phyloP scores from a whole-genome alignment of 1,140 invertebrate species.

The Bilobella aurantiaca region DNA sequence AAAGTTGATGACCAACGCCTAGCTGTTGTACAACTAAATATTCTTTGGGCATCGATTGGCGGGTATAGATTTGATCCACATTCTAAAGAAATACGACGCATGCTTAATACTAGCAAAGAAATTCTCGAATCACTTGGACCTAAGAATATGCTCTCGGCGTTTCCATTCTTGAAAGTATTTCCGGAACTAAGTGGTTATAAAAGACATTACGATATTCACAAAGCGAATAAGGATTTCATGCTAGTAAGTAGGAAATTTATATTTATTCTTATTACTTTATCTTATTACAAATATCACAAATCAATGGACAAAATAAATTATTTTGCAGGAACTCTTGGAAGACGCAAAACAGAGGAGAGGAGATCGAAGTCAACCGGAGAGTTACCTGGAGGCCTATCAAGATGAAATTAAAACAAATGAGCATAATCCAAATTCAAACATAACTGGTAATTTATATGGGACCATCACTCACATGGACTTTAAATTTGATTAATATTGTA shows the following conservation, averaged over 20 bases:
- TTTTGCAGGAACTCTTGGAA: neutral
- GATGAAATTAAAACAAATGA: constrained; percentile 25
- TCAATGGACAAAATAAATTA: too few species aligned
- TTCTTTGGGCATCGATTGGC: constrained; percentile 74
- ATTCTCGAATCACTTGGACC: neutral
- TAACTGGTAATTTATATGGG: neutral
- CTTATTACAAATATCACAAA: too few species aligned
- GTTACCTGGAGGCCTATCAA: constrained; percentile 62
- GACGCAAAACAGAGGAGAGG: neutral
- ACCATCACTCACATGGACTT: too few species aligned
- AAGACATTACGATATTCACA: neutral
- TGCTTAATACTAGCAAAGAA: constrained; percentile 9
- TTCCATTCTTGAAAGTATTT: constrained; percentile 11
- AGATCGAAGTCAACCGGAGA: neutral
- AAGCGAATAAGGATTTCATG: constrained; percentile 52
- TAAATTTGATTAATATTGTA: too few species aligned
- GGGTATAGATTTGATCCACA: constrained; percentile 49
- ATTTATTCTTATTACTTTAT: too few species aligned
- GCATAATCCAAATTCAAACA: neutral
- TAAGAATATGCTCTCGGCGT: constrained; percentile 11
- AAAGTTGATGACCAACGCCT: constrained; percentile 7
- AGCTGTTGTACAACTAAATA: constrained; percentile 35
- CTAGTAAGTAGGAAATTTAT: too few species aligned
- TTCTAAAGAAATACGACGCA: constrained; percentile 28
- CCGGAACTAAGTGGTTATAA: neutral